Evolutionary conservation across 1,140 invertebrate species (phyloP), one percentile per base, ranked within the genome.

Genomic region (Agraylea sexmaculata): DNA sequence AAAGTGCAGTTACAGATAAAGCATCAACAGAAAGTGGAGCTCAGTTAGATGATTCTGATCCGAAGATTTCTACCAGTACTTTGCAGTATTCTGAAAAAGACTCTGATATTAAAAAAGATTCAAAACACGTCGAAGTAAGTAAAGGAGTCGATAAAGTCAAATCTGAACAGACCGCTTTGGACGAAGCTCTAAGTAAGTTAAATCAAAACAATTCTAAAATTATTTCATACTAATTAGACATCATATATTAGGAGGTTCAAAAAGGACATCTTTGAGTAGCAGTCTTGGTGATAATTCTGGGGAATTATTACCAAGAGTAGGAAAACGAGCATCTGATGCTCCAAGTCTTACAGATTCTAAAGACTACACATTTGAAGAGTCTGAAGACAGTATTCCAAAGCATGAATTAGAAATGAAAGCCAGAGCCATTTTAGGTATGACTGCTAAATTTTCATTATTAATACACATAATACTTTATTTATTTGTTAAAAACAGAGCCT

Each of bases 291-390:
- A 49, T 13, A 39, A 36, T n/a, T 43, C 42, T 8, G 21, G 32
- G 12, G 46, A 48, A 19, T 32, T 47, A 1, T 35, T 40, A 3
- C 15, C 28, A 6, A 11, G 19, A 39, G 57, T 58, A 43, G 63
- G 65, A 40, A 68, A 68, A 49, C 51, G 65, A 11, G 48, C 59
- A 10, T 68, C 64, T 22, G 65, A 68, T 50, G 64, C 63, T 36
- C 58, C 61, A 23, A 66, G 64, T 46, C 41, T 68, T 12, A 66
- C 64, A 36, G 64, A 68, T 49, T 68, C 65, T 1, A 57, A 57
- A 49, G 65, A 68, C 48, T 68, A 68, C 41, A 68, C 65, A 2
- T 68, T 68, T 47, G 65, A 68, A 50, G 65, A 68, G 51, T 68
- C 65, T 3, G 65, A 68, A 55, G 65, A 68, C 41, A 64, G 64